These are phyloP conservation scores for Silurus glanis DNA, from an alignment of 2,113 vertebrate species.

Conservation along the genomic window DNA sequence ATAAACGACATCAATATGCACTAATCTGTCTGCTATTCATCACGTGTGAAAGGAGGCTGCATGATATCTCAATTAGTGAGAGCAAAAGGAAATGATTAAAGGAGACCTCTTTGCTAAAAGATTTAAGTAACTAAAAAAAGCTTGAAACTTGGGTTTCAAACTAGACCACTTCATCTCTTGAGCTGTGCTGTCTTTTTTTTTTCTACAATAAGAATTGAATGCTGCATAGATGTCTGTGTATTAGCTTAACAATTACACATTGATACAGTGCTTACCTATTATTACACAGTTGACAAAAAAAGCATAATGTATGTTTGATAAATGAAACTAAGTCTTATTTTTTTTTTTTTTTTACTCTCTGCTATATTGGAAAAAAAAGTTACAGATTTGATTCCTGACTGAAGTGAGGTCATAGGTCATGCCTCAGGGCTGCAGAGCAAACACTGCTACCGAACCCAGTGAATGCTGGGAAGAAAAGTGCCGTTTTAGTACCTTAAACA, in stretches of 20 bases:
- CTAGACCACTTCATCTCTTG: not conserved
- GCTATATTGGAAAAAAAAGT: not conserved
- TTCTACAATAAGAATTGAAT: not conserved
- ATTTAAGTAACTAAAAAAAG: constrained; percentile 1
- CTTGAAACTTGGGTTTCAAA: constrained; percentile 10
- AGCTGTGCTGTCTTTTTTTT: not conserved
- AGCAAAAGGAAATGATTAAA: constrained; percentile 33
- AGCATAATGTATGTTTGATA: not conserved
- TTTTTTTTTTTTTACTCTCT: not conserved
- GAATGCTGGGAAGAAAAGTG: constrained; percentile 71
- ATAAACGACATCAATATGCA: constrained; percentile 28
- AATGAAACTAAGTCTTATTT: not conserved
- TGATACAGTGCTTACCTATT: not conserved
- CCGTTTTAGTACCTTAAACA: constrained; percentile 78
- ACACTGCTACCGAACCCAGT: constrained; percentile 71
- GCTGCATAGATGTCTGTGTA: not conserved
- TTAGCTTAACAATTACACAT: not conserved
- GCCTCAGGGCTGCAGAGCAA: constrained; percentile 66
- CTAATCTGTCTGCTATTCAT: constrained; percentile 27
- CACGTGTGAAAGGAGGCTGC: constrained; percentile 11
- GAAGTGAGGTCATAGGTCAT: constrained; percentile 67
- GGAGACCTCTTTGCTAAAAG: constrained; percentile 15
- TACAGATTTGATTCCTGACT: constrained; percentile 39
- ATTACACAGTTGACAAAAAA: not conserved
- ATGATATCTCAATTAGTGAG: constrained; percentile 27